Percentiles rank a stretch among this genome's conserved stretches.
phyloP scores from a whole-genome alignment of 92 coral and sea anemone species.

The Paramuricea clavata region DNA sequence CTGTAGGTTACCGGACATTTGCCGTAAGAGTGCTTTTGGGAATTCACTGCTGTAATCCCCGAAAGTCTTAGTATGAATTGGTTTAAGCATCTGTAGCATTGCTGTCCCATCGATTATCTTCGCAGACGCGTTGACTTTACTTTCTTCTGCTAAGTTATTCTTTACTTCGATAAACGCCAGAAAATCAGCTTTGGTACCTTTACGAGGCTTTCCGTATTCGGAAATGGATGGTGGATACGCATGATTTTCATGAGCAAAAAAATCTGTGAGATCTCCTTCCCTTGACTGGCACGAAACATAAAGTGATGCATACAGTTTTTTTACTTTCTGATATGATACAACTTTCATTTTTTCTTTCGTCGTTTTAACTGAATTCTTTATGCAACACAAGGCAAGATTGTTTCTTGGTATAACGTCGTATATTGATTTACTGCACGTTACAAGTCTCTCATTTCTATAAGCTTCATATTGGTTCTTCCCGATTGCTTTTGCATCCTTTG shows the following conservation, averaged over 20 bases:
- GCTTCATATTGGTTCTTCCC: too few species aligned
- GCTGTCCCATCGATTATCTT: conserved; percentile 5
- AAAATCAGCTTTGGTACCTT: background rate
- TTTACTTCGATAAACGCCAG: background rate
- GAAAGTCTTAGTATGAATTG: background rate
- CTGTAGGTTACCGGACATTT: background rate
- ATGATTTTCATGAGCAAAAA: conserved; percentile 26
- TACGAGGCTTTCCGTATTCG: background rate
- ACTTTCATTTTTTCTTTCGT: conserved; percentile 25
- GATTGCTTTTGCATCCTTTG: too few species aligned
- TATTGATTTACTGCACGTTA: too few species aligned
- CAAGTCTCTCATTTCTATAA: too few species aligned
- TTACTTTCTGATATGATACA: background rate
- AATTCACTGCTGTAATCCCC: conserved; percentile 10
- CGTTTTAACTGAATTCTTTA: conserved; percentile 29
- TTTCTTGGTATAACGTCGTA: too few species aligned
- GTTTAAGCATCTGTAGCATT: background rate
- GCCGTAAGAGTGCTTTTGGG: background rate
- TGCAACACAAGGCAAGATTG: conserved; percentile 45
- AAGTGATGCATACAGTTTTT: conserved; percentile 5
- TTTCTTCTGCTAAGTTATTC: background rate
- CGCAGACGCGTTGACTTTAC: background rate
- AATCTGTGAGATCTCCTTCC: background rate
- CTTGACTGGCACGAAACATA: conserved; percentile 22
- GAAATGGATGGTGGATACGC: conserved; percentile 3